Evolutionary conservation across 2,888 invertebrate species (phyloP).

Genomic region (Ophion ellenae): DNA sequence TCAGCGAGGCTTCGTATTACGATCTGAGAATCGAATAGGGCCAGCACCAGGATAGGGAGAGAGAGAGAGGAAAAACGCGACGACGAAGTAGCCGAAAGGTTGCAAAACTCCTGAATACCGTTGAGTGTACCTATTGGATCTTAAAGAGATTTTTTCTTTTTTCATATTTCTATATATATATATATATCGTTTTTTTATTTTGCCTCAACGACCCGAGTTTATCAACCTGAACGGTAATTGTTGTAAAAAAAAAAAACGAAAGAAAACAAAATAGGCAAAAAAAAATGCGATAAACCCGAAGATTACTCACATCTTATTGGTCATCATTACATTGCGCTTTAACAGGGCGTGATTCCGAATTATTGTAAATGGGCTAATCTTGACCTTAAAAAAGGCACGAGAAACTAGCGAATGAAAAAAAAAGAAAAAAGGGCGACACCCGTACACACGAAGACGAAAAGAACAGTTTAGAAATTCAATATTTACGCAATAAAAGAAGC

Average conservation of each 20-base stretch:
- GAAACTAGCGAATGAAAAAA: background rate
- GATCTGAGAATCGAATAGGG: conserved; percentile 57
- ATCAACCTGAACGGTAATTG: conserved; percentile 3
- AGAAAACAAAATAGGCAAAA: background rate
- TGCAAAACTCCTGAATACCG: conserved; percentile 9
- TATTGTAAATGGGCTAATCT: conserved; percentile 20
- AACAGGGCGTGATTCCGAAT: conserved; percentile 51
- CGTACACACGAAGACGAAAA: background rate
- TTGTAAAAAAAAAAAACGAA: background rate
- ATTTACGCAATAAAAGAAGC: conserved; percentile 30
- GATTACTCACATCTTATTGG: conserved; percentile 10
- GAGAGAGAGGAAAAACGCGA: background rate
- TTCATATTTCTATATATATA: background rate
- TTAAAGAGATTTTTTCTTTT: conserved; percentile 15
- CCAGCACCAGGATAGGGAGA: background rate
- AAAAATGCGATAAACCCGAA: background rate
- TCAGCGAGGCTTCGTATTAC: conserved; percentile 70
- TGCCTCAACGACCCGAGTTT: conserved; percentile 5
- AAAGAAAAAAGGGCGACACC: background rate
- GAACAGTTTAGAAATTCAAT: conserved; percentile 37
- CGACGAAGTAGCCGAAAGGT: background rate
- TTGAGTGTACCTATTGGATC: conserved; percentile 41
- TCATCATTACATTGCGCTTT: conserved; percentile 39
- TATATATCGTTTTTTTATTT: conserved; percentile 14
- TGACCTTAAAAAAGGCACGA: background rate